Conservation (phyloP, 2,113 vertebrate species). For the Coturnix japonica region DNA sequence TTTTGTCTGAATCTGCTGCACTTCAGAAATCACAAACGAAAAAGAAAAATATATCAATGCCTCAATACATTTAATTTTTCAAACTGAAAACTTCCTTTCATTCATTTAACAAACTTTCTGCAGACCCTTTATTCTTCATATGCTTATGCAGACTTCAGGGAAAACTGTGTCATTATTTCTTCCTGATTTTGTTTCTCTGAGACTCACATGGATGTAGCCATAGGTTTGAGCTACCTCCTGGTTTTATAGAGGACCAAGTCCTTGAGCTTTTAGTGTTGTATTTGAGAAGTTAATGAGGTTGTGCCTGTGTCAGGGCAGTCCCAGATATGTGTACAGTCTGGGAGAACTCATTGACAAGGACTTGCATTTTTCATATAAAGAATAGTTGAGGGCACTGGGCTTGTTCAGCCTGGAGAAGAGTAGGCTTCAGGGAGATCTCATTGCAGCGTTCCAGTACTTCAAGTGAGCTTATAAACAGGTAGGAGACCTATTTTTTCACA, state of each 20-base stretch:
- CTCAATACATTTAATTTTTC: not conserved
- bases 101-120: not conserved
- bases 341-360: not conserved
- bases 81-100: not conserved
- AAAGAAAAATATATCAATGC: not conserved
- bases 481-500: not conserved
- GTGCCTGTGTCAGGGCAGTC: not conserved
- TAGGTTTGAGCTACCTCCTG: not conserved
- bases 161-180: not conserved
- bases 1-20: not conserved
- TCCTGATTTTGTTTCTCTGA: not conserved
- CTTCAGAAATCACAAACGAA: not conserved
- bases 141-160: not conserved
- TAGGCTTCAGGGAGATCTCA: not conserved
- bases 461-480: not conserved
- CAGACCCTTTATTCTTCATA: not conserved
- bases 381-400: not conserved
- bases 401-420: not conserved
- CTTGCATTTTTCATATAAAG: not conserved
- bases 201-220: not conserved
- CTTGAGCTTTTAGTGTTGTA: not conserved
- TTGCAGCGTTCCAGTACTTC: not conserved
- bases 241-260: not conserved
- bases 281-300: not conserved
- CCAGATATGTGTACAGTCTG: not conserved